Evolutionary conservation across 2,888 invertebrate species (phyloP), one percentile per base, ranked within the genome.

Genomic region (Cataglyphis albicans): DNA sequence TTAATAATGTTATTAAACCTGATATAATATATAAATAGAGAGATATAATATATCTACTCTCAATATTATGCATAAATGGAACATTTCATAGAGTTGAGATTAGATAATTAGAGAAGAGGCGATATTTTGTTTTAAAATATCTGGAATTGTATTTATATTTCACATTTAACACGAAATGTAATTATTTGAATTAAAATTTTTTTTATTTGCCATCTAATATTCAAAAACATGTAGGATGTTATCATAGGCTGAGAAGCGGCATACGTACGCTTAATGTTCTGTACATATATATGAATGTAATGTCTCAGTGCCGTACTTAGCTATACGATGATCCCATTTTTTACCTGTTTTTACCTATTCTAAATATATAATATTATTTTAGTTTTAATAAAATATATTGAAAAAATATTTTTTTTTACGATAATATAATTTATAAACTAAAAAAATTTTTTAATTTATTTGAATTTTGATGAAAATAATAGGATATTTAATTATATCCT

Each of bases 271-370:
- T n/a, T 35, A 35, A 68, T 35, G 44, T 57, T 25, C 25, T 18
- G 21, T 29, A 29, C 29, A 21, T 52, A 64, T 57, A 41, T 44
- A 63, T 9, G 21, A 76, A 2, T 10, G 21, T 12, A 68, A 3
- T 21, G 32, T 9, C 12, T 6, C 78, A 78, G 78, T 78, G 67
- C 41, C 41, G 78, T 78, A 78, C 32, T 44, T 57, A 68, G 55
- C 6, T 10, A 25, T 5, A 65, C 12, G 12, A 1, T 4, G n/a
- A 21, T 18, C 32, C 32, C 3, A 9, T 21, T 29, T 29, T 29
- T 29, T 68, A 21, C 21, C 29, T 29, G 29, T 29, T 29, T 57
- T 15, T 44, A 78, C 12, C 41, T 68, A 12, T 78, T 68, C 1
- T 15, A 29, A n/a, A 59, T 48, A 48, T 7, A 52, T 52, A 21